phyloP scores from a whole-genome alignment of 1,140 invertebrate species.

The Meloidogyne chitwoodi region DNA sequence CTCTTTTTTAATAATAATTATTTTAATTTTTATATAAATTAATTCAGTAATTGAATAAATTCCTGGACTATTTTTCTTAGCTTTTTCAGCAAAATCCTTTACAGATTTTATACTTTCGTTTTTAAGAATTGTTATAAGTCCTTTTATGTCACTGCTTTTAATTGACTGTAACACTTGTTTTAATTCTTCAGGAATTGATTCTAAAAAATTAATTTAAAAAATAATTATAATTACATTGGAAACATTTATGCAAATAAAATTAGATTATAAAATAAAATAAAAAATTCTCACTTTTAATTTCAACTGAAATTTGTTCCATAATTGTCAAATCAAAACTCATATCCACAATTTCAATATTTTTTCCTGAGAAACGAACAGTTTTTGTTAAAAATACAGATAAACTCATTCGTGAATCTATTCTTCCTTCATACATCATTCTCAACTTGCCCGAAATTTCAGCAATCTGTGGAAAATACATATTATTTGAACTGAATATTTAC shows the following conservation, averaged over 20 bases:
- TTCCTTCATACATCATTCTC: background rate
- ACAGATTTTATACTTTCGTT: background rate
- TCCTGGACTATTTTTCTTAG: background rate
- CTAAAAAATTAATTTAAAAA: background rate
- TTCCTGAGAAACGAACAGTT: background rate
- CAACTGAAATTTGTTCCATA: background rate
- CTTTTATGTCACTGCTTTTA: background rate
- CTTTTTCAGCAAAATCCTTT: background rate
- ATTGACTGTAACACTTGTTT: background rate
- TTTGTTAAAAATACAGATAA: background rate
- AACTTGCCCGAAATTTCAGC: background rate
- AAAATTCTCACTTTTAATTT: background rate
- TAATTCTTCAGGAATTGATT: background rate
- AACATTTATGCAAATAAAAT: too few species aligned
- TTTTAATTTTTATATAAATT: background rate
- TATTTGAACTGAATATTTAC: too few species aligned
- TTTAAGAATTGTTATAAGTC: background rate
- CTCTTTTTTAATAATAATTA: background rate
- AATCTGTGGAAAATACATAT: background rate
- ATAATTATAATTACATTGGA: too few species aligned
- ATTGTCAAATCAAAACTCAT: background rate
- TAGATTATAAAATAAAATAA: too few species aligned
- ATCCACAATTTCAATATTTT: background rate
- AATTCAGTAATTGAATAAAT: background rate
- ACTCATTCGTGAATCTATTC: background rate